phyloP scores from a whole-genome alignment of 1,140 invertebrate species.

The Ceratosolen solmsi region DNA sequence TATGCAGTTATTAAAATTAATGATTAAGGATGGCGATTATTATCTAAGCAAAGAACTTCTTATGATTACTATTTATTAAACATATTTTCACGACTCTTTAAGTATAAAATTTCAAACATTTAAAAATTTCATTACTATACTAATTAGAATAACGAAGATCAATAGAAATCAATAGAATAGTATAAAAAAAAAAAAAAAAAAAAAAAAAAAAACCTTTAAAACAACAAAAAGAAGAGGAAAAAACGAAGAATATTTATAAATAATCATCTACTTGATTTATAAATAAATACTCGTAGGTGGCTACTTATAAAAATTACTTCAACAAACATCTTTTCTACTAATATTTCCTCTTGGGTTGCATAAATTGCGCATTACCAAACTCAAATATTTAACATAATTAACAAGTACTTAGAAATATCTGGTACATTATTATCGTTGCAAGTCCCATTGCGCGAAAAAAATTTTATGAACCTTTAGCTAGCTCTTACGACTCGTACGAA shows the following conservation, averaged over 20 bases:
- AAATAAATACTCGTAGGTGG: background rate
- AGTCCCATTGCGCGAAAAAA: no score
- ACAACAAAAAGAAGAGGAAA: background rate
- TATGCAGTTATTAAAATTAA: slow-evolving; percentile 5
- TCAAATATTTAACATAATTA: no score
- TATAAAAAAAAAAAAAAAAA: no score
- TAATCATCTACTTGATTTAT: background rate
- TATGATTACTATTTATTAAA: background rate
- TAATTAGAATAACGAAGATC: no score
- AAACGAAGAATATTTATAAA: background rate
- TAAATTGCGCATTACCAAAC: background rate
- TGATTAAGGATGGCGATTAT: background rate
- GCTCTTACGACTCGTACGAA: no score
- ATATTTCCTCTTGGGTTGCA: slow-evolving; percentile 1
- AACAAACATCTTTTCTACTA: background rate
- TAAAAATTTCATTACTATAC: background rate
- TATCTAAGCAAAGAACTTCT: background rate
- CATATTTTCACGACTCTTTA: background rate
- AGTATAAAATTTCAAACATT: background rate
- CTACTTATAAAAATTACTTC: background rate
- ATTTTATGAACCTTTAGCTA: no score
- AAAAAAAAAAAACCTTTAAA: background rate
- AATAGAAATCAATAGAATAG: no score
- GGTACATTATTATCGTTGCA: no score
- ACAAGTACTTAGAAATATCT: no score